These are phyloP conservation scores for Pristionchus japonicus DNA, from an alignment of 2,888 invertebrate genomes.

Conservation along the genomic window DNA sequence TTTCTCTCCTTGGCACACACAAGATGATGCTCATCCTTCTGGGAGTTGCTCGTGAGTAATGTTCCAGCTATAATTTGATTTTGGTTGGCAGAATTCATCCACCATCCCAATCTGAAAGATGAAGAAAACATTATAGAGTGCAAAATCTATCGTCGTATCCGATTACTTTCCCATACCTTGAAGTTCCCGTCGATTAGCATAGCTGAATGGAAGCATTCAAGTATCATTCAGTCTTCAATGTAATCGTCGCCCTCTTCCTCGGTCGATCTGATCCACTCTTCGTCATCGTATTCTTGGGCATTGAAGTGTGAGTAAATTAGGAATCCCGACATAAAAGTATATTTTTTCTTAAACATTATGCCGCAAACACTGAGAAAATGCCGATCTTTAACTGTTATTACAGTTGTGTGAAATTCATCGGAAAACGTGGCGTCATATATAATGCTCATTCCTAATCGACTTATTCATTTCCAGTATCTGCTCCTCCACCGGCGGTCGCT, in stretches of 20 bases:
- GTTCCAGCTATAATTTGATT: neutral
- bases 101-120: no score
- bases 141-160: no score
- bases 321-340: no score
- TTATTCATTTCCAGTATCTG: neutral
- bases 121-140: no score
- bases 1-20: conserved; percentile 56
- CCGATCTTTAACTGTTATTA: no score
- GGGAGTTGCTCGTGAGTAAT: conserved; percentile 48
- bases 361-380: no score
- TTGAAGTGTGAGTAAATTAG: conserved; percentile 63
- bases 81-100: no score
- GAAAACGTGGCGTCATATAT: no score
- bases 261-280: conserved; percentile 52
- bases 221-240: conserved; percentile 51
- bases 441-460: neutral
- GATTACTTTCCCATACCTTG: no score
- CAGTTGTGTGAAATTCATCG: neutral
- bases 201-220: neutral
- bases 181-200: no score
- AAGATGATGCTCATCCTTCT: conserved; percentile 57
- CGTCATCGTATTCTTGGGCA: conserved; percentile 57
- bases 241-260: conserved; percentile 50
- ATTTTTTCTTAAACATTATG: no score
- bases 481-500: conserved; percentile 52